Base-by-base conservation (phyloP, 2,113 vertebrate genomes). In the Aegithalos caudatus region DNA sequence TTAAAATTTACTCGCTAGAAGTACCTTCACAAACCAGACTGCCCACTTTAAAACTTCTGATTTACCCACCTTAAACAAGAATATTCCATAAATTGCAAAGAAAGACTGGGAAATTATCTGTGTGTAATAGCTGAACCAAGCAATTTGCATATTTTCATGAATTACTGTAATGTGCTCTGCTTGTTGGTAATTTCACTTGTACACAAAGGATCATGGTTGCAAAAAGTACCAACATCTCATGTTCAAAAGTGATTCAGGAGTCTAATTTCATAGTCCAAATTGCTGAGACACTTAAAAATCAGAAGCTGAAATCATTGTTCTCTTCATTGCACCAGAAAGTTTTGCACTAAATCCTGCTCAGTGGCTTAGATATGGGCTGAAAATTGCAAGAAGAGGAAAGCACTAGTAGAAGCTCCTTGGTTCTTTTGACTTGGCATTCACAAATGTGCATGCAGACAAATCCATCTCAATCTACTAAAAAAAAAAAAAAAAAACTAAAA, bases 61-160 rank as follows among this genome's bases (percentile, higher is more conserved):
- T 95, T 60, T 74, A 87, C 14, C 40, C 47, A 69, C 44, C 51
- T 66, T 66, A 80, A 67, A 47, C 28, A 73, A 48, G 60, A 93
- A 57, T 66, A 78, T 81, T 92, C 16, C 57, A 81, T 56, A 74
- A 81, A 95, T 23, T 66, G 64, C 56, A 72, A 81, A 83, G 69
- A 45, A 79, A 78, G 53, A 53, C 54, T 64, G 58, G 79, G 50
- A 85, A 92, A 85, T 64, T 2, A 90, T 94, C 79, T 90, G 58
- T 73, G 60, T 81, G 60, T 58, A 80, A 94, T 14, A 86, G 40
- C 51, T 86, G 60, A 97, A 90, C 35, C 51, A 86, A 90, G 86
- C 19, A 70, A 94, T 93, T 79, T 81, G 79, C 53, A 27, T 86
- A 67, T 92, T 95, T 97, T 77, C 60, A 62, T 93, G 44, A 86